Evolutionary conservation across 2,113 vertebrate genomes (phyloP).

Genomic region (Cyprinus carpio): DNA sequence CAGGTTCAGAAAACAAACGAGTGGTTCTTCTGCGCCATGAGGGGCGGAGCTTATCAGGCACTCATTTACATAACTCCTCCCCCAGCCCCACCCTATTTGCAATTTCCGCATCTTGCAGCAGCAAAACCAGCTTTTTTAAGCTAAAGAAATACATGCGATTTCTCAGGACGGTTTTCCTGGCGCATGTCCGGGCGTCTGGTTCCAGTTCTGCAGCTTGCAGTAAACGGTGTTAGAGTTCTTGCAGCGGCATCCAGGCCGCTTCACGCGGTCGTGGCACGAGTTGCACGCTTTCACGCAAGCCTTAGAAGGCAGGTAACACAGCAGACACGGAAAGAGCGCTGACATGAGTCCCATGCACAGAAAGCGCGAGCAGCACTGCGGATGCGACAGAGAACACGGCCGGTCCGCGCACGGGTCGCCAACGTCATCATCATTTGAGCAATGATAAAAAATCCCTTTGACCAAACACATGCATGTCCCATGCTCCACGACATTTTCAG

Average conservation of each 20-base stretch:
- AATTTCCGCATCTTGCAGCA: background rate
- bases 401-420: constrained; percentile 93
- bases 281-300: constrained; percentile 89
- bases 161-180: constrained; percentile 88
- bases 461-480: constrained; percentile 97
- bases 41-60: background rate
- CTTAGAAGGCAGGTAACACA: constrained; percentile 93
- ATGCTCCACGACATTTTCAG: constrained; percentile 92
- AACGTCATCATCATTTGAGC: constrained; percentile 87
- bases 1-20: background rate
- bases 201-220: constrained; percentile 94
- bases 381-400: constrained; percentile 92
- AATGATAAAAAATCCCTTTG: constrained; percentile 98
- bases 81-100: background rate
- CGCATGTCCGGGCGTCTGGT: constrained; percentile 69
- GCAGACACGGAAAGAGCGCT: constrained; percentile 89
- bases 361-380: constrained; percentile 94
- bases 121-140: background rate
- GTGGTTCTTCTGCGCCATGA: background rate
- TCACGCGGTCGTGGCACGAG: constrained; percentile 87
- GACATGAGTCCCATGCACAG: constrained; percentile 95
- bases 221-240: constrained; percentile 99
- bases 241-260: constrained; percentile 93
- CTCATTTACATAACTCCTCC: constrained; percentile 58
- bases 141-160: background rate